phyloP scores from a whole-genome alignment of 2,113 vertebrate species.

The Solenodon paradoxus region DNA sequence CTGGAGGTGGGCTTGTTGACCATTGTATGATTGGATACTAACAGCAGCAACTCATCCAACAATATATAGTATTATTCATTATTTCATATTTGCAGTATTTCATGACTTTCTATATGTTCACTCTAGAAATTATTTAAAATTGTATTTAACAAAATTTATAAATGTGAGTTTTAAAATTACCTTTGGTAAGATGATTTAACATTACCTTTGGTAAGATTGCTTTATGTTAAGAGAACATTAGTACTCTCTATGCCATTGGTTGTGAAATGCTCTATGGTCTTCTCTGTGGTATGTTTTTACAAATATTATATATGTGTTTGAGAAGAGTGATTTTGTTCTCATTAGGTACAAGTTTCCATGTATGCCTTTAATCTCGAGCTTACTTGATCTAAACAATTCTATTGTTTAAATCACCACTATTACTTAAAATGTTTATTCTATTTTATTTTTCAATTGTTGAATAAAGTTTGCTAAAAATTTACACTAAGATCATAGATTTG shows the following conservation, averaged over 20 bases:
- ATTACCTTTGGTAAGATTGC: no score
- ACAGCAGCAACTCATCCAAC: neutral
- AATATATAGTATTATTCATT: neutral
- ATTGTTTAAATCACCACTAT: neutral
- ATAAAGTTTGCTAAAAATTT: neutral
- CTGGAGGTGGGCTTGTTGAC: neutral
- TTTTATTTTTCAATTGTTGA: neutral
- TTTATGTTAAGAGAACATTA: neutral
- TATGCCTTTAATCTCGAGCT: neutral
- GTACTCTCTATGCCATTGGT: neutral
- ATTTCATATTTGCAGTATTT: constrained; percentile 21
- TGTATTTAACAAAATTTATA: neutral
- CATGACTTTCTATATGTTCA: neutral
- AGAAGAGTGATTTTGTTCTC: neutral
- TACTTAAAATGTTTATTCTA: neutral
- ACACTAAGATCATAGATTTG: neutral
- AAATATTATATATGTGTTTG: neutral
- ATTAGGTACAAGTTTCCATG: neutral
- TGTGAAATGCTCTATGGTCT: neutral
- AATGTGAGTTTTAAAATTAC: neutral
- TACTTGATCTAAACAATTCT: neutral
- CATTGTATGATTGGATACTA: neutral
- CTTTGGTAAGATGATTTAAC: neutral
- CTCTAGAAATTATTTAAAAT: neutral
- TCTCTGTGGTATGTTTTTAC: neutral